Evolutionary conservation across 1,140 invertebrate genomes (phyloP).

Genomic region (Onthophagus taurus): DNA sequence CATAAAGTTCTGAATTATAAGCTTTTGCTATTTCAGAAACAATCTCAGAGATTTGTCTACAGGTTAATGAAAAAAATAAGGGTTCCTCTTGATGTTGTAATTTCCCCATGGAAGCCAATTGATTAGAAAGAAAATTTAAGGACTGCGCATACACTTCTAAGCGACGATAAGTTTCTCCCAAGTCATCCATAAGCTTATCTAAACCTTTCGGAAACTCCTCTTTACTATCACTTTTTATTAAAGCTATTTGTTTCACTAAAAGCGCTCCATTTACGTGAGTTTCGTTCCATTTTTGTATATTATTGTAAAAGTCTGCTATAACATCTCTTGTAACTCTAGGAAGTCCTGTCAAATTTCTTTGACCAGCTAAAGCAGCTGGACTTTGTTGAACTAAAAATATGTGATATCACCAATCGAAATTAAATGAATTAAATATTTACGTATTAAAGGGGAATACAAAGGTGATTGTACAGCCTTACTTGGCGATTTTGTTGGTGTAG

Average conservation of each 20-base stretch:
- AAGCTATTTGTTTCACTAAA: constrained; percentile 29
- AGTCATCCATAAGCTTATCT: constrained; percentile 22
- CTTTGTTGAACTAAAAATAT: constrained; percentile 28
- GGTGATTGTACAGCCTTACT: background rate
- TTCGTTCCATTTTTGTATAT: constrained; percentile 35
- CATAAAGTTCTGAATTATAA: constrained; percentile 31
- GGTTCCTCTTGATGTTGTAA: constrained; percentile 25
- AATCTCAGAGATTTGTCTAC: constrained; percentile 15
- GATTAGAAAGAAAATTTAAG: constrained; percentile 19
- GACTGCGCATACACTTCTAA: constrained; percentile 16
- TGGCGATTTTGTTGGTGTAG: constrained; percentile 10
- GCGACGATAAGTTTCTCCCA: constrained; percentile 21
- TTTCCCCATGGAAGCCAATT: constrained; percentile 26
- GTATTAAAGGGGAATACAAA: background rate
- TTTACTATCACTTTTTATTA: constrained; percentile 21
- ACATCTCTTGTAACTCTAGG: constrained; percentile 31
- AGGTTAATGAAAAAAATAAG: constrained; percentile 29
- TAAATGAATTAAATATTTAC: constrained; percentile 7
- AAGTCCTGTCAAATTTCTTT: constrained; percentile 34
- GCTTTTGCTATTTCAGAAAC: constrained; percentile 22
- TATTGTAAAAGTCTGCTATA: constrained; percentile 34
- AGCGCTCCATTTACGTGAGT: constrained; percentile 30
- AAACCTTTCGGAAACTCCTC: constrained; percentile 23
- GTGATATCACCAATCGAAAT: background rate
- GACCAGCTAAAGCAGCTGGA: constrained; percentile 23